Percentiles rank a stretch among this genome's conserved stretches.
These are phyloP conservation scores for Xestobium rufovillosum DNA, from an alignment of 2,888 invertebrate genomes.

Conservation along the genomic window DNA sequence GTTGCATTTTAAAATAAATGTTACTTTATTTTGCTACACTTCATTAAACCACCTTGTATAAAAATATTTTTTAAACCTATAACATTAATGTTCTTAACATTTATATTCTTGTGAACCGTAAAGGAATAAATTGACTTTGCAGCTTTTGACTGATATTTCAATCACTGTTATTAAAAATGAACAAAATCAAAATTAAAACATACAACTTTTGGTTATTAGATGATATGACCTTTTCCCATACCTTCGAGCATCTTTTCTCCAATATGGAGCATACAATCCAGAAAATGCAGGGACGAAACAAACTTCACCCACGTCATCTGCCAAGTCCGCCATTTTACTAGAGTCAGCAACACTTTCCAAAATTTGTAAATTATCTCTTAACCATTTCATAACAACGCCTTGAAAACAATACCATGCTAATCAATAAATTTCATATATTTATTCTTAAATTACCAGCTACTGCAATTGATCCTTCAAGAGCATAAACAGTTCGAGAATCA, in stretches of 20 bases:
- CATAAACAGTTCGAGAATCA: conserved; percentile 67
- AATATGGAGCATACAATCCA: conserved; percentile 92
- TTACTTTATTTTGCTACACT: too few relatives aligned
- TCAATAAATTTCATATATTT: conserved; percentile 6
- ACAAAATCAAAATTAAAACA: conserved; percentile 1
- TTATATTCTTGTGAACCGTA: too few relatives aligned
- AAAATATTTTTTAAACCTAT: too few relatives aligned
- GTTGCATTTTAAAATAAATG: too few relatives aligned
- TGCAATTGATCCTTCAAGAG: conserved; percentile 86
- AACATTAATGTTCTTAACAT: too few relatives aligned
- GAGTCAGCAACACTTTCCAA: conserved; percentile 59
- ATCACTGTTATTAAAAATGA: background rate
- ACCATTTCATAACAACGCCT: conserved; percentile 82
- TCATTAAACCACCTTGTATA: too few relatives aligned
- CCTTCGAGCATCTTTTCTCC: conserved; percentile 70
- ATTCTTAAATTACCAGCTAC: conserved; percentile 57
- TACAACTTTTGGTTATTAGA: background rate
- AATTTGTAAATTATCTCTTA: conserved; percentile 78
- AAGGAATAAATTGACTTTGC: too few relatives aligned
- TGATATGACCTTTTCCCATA: conserved; percentile 19
- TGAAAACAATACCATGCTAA: conserved; percentile 3
- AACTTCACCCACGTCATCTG: conserved; percentile 64
- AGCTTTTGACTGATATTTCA: too few relatives aligned
- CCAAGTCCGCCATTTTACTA: conserved; percentile 54
- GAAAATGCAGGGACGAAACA: conserved; percentile 98